These are phyloP conservation scores for Cyprinella venusta DNA, from an alignment of 2,797 vertebrate genomes.

Conservation along the genomic window DNA sequence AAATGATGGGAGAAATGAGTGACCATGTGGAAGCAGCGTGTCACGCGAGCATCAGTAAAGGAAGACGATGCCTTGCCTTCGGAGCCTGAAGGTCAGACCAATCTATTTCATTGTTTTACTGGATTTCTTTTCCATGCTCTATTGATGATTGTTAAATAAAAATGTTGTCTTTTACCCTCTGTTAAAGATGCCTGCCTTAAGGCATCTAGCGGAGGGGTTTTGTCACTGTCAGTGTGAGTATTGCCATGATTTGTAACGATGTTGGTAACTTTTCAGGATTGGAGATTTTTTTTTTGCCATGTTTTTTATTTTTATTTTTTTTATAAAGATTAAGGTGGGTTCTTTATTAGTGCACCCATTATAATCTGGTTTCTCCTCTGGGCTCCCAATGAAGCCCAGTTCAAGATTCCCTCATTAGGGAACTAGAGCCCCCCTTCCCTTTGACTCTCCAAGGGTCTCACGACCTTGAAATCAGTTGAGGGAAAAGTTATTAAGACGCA, in stretches of 20 bases:
- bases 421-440: constrained; percentile 67
- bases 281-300: constrained; percentile 57
- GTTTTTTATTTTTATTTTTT: constrained; percentile 28
- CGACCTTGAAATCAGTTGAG: constrained; percentile 65
- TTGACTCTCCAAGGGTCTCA: constrained; percentile 70
- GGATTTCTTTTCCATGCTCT: constrained; percentile 72
- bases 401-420: constrained; percentile 66
- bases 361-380: constrained; percentile 73
- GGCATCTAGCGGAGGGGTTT: constrained; percentile 76
- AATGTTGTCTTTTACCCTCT: constrained; percentile 83
- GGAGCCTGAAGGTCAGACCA: constrained; percentile 99
- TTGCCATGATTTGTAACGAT: constrained; percentile 64
- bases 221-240: constrained; percentile 70
- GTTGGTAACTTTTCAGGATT: constrained; percentile 69
- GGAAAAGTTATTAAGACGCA: constrained; percentile 72
- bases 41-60: constrained; percentile 83
- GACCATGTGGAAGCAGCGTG: constrained; percentile 83
- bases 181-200: constrained; percentile 72
- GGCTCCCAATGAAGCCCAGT: constrained; percentile 70
- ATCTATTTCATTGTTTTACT: constrained; percentile 97
- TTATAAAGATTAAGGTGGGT: constrained; percentile 81
- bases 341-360: constrained; percentile 71
- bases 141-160: constrained; percentile 75
- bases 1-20: constrained; percentile 73
- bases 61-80: constrained; percentile 95